Base-by-base conservation (phyloP, 2,888 invertebrate species). In the Hypomecis atomaria region DNA sequence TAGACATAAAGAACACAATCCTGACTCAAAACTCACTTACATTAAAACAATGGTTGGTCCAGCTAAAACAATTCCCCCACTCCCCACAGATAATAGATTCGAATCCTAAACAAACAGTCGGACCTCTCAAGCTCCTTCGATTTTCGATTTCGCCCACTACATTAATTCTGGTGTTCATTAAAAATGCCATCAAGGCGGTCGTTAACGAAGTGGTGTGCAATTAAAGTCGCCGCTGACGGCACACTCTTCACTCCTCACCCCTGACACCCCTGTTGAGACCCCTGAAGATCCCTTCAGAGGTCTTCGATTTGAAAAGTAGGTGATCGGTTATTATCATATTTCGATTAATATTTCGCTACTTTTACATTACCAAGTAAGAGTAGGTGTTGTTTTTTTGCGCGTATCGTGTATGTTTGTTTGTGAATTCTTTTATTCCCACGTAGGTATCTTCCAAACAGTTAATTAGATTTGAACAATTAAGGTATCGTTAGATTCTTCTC, bases 131-230 rank as follows among this genome's bases (percentile, higher is more conserved):
- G 59, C 54, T 87, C 85, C 87, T 91, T 89, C 88, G 88, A 88
- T 89, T 85, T 89, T 88, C 90, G 86, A 91, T 90, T 88, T 88
- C 85, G 69, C 87, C 90, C 91, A 92, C 92, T 92, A 92, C 92
- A 92, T 92, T 92, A 92, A 92, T 87, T 92, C 92, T 85, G 81
- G 88, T 85, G 90, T 92, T 92, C 92, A 92, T 92, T 92, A 92
- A 92, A 92, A 92, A 92, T 92, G 92, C 92, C 90, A 92, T 92
- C 90, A 92, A 88, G 86, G 85, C 87, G 85, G 72, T 86, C 85
- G 89, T 89, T 92, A 92, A 92, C 92, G 92, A 92, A 92, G 92
- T 92, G 92, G 88, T 90, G 85, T 79, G 87, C 92, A 92, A 92
- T 92, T 92, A 92, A 88, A 90, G 90, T 89, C 89, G 88, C 87